Base-by-base conservation (phyloP, 2,797 vertebrate genomes). In the Acanthurus leucopareius region DNA sequence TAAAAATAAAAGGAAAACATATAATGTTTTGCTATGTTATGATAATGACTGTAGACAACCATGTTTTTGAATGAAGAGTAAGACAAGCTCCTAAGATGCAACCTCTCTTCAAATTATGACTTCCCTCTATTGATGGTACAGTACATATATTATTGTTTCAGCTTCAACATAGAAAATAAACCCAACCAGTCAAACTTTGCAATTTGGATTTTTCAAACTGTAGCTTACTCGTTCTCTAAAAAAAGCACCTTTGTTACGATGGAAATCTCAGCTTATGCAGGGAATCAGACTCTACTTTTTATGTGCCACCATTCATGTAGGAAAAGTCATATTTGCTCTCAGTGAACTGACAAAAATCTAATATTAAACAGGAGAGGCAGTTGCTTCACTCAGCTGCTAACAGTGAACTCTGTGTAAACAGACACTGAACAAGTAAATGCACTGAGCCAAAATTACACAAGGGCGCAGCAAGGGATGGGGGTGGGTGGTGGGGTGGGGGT, bases 381-480 rank as follows among this genome's bases (percentile, higher is more conserved):
- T 54, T 52, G 17, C 15, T 58, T 72, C n/a, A 2, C 22, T 13
- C n/a, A 3, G 28, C 54, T 32, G 67, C 68, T 13, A 75, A 76
- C 32, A 10, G 14, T 57, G 28, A 65, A 45, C 71, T 61, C 60
- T 56, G 60, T 16, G 40, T 45, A 71, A 76, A 81, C 42, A 72
- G 28, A 35, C 42, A 5, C 11, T 4, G 16, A 49, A 22, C 19
- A 49, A 79, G 76, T n/a, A 61, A 74, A 76, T 20, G 44, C 2
- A 32, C 58, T 52, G 16, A 45, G 56, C 4, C 10, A 5, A 51
- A 58, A 69, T 71, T 72, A 73, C 49, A 71, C 25, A 15, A 63
- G 25, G 20, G 17, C n/a, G 45, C 49, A 28, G 44, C 15, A 28
- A 38, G 44, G 19, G 45, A 8, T 49, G 22, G 25, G 25, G 25